Evolutionary conservation across 2,888 invertebrate species (phyloP).

Genomic region (Alsophila aescularia): DNA sequence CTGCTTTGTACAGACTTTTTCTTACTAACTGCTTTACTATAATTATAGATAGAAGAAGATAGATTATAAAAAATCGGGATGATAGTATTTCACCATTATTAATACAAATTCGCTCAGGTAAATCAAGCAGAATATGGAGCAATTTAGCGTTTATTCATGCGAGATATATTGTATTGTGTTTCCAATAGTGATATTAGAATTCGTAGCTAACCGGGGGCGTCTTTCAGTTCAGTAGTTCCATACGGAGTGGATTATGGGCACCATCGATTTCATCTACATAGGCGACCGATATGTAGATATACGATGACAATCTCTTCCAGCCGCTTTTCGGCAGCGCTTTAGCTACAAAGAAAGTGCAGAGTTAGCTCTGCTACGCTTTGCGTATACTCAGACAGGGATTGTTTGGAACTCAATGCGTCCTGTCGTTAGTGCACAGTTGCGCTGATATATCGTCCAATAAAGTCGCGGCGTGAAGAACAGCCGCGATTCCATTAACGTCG

Average conservation of each 20-base stretch:
- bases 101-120: conserved; percentile 17
- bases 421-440: conserved; percentile 31
- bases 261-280: not conserved
- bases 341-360: not conserved
- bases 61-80: no score
- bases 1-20: no score
- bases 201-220: conserved; percentile 15
- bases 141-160: conserved; percentile 32
- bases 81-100: conserved; percentile 5
- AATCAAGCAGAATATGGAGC: conserved; percentile 31
- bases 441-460: conserved; percentile 72
- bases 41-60: no score
- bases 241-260: conserved; percentile 2
- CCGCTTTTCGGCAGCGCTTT: no score
- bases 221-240: conserved; percentile 17
- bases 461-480: conserved; percentile 72
- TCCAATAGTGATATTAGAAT: conserved; percentile 30
- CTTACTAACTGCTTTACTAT: no score
- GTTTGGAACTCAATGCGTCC: conserved; percentile 22
- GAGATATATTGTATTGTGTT: conserved; percentile 31
- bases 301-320: no score
- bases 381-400: conserved; percentile 3
- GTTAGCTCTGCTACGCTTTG: not conserved
- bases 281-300: not conserved
- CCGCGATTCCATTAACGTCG: conserved; percentile 74